Base-by-base conservation (phyloP, 1,140 invertebrate species). In the Drosophila nannoptera region DNA sequence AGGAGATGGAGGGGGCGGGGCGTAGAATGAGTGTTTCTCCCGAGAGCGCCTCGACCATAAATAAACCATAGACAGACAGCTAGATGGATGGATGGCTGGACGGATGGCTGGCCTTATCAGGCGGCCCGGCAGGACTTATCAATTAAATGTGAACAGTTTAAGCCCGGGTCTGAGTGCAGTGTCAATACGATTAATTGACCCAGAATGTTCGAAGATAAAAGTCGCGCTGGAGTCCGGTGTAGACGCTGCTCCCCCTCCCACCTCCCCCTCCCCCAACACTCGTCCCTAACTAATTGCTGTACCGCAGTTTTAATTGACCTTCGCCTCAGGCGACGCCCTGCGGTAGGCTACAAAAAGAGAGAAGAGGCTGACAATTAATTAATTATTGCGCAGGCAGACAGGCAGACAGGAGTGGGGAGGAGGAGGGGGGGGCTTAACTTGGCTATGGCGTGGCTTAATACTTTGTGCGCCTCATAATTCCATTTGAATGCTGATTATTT, bases 241-340 rank as follows among this genome's bases (percentile, higher is more conserved):
- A 14, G 12, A 7, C 40, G 0, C n/a, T 42, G 40, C 12, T 12
- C n/a, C 40, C n/a, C 0, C 12, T n/a, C 5, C 9, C 11, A n/a
- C 40, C n/a, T 2, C 12, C n/a, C 5, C 9, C 11, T 5, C 9
- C 11, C 11, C 31, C 7, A 35, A n/a, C 9, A n/a, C 38, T 35
- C 50, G 60, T 55, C 33, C 29, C n/a, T n/a, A 38, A 62, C 73
- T 83, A 83, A 83, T 84, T 80, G 73, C 65, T 43, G 63, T 59
- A 77, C 73, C 78, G 77, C 55, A 68, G 66, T 77, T 75, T 80
- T 86, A 86, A 80, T 80, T 86, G 80, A 84, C 73, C 80, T 84
- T 77, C 78, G 77, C 55, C 78, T 62, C 50, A 31, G 55, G 36
- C 40, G 36, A 33, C 64, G 64, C 58, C 64, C 52, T 68, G 69